Evolutionary conservation across 2,113 vertebrate species (phyloP).

Genomic region (Dryoscopus gambensis): DNA sequence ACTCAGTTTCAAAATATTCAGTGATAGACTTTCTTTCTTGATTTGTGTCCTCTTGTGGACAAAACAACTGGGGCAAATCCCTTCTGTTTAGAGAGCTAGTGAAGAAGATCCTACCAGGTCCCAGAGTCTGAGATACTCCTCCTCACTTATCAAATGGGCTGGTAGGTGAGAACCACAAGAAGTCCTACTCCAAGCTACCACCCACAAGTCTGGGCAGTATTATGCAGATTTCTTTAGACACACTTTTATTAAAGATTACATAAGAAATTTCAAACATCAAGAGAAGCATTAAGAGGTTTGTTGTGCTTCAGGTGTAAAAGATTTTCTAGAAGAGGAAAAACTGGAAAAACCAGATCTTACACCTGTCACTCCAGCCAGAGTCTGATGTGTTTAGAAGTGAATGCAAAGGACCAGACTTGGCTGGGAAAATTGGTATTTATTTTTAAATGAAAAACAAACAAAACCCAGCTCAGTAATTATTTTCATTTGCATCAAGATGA

Average conservation of each 20-base stretch:
- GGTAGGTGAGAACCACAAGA: not conserved
- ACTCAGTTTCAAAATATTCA: not conserved
- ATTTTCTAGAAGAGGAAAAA: not conserved
- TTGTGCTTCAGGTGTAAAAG: not conserved
- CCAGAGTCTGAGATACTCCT: not conserved
- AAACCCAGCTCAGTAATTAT: not conserved
- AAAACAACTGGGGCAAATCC: not conserved
- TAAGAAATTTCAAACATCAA: not conserved
- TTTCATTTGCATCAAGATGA: not conserved
- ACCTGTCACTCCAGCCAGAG: not conserved
- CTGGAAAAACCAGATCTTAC: not conserved
- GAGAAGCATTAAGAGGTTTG: not conserved
- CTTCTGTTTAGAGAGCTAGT: not conserved
- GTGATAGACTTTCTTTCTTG: not conserved
- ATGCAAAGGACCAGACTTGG: not conserved
- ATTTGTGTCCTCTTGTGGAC: not conserved
- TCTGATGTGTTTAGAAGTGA: not conserved
- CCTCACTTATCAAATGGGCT: not conserved
- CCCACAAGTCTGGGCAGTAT: not conserved
- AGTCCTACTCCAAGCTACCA: not conserved
- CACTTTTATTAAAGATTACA: not conserved
- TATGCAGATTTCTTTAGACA: not conserved
- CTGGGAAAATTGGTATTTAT: not conserved
- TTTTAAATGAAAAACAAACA: not conserved
- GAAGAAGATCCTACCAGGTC: not conserved